Evolutionary conservation across 1,140 invertebrate genomes (phyloP).

Genomic region (Pristionchus pacificus): DNA sequence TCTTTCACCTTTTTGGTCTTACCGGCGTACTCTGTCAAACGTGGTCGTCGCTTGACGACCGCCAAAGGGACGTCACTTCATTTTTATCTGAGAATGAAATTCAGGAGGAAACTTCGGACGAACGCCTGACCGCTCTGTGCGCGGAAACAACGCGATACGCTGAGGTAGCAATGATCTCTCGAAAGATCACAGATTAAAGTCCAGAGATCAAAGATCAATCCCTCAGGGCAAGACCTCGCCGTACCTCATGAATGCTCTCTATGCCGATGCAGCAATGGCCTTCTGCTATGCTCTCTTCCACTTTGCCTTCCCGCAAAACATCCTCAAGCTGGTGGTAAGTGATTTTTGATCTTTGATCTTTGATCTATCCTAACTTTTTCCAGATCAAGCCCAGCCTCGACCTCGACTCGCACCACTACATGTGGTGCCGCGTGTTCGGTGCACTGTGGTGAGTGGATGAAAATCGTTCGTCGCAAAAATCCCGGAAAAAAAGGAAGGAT

Average conservation of each 20-base stretch:
- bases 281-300: slow-evolving; percentile 29
- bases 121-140: no score
- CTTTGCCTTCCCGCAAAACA: slow-evolving; percentile 36
- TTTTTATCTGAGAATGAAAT: no score
- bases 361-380: slow-evolving; percentile 1
- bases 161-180: neutral
- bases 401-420: slow-evolving; percentile 31
- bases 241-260: slow-evolving; percentile 32
- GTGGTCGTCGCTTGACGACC: no score
- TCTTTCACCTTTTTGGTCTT: no score
- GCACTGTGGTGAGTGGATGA: slow-evolving; percentile 18
- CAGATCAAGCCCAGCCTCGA: slow-evolving; percentile 35
- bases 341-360: neutral
- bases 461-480: no score
- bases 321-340: slow-evolving; percentile 39
- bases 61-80: no score
- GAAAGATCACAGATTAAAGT: neutral
- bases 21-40: no score
- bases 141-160: no score
- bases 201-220: neutral
- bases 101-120: no score
- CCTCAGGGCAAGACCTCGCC: slow-evolving; percentile 17
- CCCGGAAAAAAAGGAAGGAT: no score
- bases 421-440: slow-evolving; percentile 38
- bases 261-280: slow-evolving; percentile 27